Evolutionary conservation across 2,797 vertebrate genomes (phyloP).

Genomic region (Oryzias dopingdopingensis): DNA sequence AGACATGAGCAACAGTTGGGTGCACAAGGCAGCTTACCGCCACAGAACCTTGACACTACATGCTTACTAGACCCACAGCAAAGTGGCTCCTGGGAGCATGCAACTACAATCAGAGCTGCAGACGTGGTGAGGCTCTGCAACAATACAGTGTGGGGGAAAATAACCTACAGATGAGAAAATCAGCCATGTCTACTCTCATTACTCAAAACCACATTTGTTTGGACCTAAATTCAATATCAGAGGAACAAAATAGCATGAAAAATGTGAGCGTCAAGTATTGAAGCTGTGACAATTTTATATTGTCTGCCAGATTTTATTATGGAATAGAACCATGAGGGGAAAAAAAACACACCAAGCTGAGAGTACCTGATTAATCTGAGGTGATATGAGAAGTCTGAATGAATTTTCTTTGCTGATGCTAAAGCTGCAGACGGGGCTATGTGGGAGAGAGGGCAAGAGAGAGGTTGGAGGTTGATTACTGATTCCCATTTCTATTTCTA

Average conservation of each 20-base stretch:
- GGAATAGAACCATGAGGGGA: slow-evolving; percentile 21
- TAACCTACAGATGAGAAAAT: slow-evolving; percentile 40
- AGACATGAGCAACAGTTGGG: slow-evolving; percentile 64
- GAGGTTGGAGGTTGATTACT: slow-evolving; percentile 66
- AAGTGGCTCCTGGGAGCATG: slow-evolving; percentile 30
- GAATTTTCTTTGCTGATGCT: slow-evolving; percentile 51
- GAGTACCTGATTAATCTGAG: slow-evolving; percentile 45
- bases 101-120: slow-evolving; percentile 7
- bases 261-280: slow-evolving; percentile 11
- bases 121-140: slow-evolving; percentile 12
- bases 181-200: slow-evolving; percentile 38
- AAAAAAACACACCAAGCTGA: slow-evolving; percentile 16
- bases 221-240: slow-evolving; percentile 54
- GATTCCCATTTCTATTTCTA: slow-evolving; percentile 74
- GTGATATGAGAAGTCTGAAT: slow-evolving; percentile 63
- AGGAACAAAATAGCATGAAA: slow-evolving; percentile 41
- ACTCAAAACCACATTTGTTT: slow-evolving; percentile 43
- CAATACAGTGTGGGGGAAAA: slow-evolving; percentile 13
- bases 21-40: slow-evolving; percentile 36
- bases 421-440: slow-evolving; percentile 35
- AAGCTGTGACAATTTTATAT: slow-evolving; percentile 50
- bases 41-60: slow-evolving; percentile 47
- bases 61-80: slow-evolving; percentile 19
- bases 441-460: slow-evolving; percentile 32
- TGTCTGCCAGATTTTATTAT: slow-evolving; percentile 62